phyloP scores from a whole-genome alignment of 2,888 invertebrate species.

The Polydrusus pterygomalis region DNA sequence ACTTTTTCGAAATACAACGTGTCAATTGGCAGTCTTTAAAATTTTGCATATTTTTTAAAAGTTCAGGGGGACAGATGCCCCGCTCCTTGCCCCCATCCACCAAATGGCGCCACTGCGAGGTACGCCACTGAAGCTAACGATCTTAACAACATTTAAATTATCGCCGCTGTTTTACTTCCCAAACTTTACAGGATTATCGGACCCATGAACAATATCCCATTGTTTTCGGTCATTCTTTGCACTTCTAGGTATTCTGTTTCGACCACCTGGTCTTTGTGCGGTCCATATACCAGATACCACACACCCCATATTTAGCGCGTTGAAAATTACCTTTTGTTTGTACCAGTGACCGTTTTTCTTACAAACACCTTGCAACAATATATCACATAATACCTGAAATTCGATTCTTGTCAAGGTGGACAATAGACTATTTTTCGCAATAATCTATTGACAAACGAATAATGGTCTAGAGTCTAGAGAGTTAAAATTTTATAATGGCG shows the following conservation, averaged over 20 bases:
- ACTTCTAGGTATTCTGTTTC: constrained; percentile 48
- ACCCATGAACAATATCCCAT: constrained; percentile 14
- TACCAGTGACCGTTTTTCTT: constrained; percentile 50
- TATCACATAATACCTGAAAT: constrained; percentile 51
- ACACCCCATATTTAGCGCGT: constrained; percentile 55
- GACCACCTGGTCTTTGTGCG: constrained; percentile 51
- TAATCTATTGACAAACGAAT: constrained; percentile 50
- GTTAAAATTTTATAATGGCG: constrained; percentile 11
- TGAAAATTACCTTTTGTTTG: constrained; percentile 53
- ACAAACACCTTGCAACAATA: constrained; percentile 51
- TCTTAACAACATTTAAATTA: background rate
- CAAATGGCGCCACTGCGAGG: too few relatives aligned
- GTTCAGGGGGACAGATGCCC: too few relatives aligned
- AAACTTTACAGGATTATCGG: background rate
- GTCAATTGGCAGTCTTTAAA: too few relatives aligned
- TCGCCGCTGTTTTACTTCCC: background rate
- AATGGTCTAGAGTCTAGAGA: constrained; percentile 16
- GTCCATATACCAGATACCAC: constrained; percentile 32
- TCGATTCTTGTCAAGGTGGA: constrained; percentile 47
- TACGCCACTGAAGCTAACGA: background rate
- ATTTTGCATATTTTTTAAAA: too few relatives aligned
- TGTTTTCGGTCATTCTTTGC: constrained; percentile 35
- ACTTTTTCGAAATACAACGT: too few relatives aligned
- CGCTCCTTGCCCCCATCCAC: too few relatives aligned
- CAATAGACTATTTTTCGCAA: constrained; percentile 50